A percentile compares a stretch with the other conserved stretches of the same genome.
Evolutionary conservation across 2,113 vertebrate genomes (phyloP).

Genomic region (Phaethornis superciliosus): DNA sequence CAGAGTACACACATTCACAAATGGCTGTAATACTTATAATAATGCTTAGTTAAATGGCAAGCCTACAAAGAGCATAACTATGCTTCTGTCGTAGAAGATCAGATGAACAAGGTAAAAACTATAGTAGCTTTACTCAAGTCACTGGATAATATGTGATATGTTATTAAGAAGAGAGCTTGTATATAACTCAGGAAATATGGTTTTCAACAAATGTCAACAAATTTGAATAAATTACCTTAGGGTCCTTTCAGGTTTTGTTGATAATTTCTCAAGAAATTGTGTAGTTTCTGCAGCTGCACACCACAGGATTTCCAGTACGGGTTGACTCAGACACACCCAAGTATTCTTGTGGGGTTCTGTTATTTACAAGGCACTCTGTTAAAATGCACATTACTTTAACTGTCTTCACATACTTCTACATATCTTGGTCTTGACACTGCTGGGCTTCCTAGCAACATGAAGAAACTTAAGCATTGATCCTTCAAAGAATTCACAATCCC

Average conservation of each 20-base stretch:
- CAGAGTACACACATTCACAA: not conserved
- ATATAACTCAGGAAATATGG: not conserved
- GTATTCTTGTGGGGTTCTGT: constrained; percentile 9
- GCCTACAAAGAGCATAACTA: not conserved
- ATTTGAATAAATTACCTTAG: not conserved
- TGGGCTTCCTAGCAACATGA: not conserved
- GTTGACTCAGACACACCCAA: constrained; percentile 22
- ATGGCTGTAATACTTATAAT: not conserved
- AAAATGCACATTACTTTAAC: not conserved
- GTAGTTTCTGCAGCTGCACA: constrained; percentile 14
- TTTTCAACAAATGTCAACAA: constrained; percentile 29
- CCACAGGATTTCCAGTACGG: not conserved
- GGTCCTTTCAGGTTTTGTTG: not conserved
- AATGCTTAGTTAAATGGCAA: not conserved
- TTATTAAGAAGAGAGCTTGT: not conserved
- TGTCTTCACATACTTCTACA: not conserved
- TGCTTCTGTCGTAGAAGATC: not conserved
- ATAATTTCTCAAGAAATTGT: constrained; percentile 11
- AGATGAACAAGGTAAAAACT: not conserved
- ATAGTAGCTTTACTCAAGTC: not conserved
- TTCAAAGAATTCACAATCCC: not conserved
- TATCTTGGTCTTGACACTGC: not conserved
- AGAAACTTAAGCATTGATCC: not conserved
- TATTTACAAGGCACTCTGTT: not conserved
- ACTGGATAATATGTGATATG: not conserved